Evolutionary conservation across 2,797 vertebrate species (phyloP), one percentile per base, ranked within the genome.

Genomic region (Propithecus perrieri): DNA sequence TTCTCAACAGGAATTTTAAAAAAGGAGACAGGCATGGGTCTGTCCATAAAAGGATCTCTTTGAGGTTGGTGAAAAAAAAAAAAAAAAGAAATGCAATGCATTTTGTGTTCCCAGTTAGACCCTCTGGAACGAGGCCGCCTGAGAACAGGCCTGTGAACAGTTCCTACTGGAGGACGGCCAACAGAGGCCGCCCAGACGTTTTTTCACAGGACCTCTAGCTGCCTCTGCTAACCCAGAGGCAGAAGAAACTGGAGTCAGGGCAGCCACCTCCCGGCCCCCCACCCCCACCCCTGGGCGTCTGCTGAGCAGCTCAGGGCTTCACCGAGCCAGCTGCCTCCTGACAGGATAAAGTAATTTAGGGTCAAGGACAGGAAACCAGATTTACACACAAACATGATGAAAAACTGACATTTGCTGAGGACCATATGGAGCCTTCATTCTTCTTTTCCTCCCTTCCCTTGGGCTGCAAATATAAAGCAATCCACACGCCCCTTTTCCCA

Each of bases 41-140:
- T 98, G 97, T 85, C 98, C 59, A 90, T 99, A 99, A 99, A 99
- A 99, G 99, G 98, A 85, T 97, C 98, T 98, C 99, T 99, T 99
- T 99, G 98, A 98, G 98, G 98, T 95, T 63, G 28, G 95, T 94
- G 95, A 5, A 75, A 78, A 85, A 79, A 87, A 75, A 79, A 87
- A 75, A 79, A 81, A 75, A 79, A 87, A 75, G 94, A 90, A 96
- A 55, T 46, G 81, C 94, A 59, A 63, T 79, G 96, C 81, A 57
- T 91, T 97, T 98, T 97, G 95, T 97, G 97, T 98, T 98, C 98
- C 97, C 76, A 38, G 98, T 97, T 97, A 97, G 96, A 96, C 93
- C 76, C 91, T 94, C 98, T 96, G 98, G 98, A 98, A 87, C 41
- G 95, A 96, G 98, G 97, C 95, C 84, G 98, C 98, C 98, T 99